Conservation (phyloP, 2,797 vertebrate genomes). For the Macropodus opercularis region DNA sequence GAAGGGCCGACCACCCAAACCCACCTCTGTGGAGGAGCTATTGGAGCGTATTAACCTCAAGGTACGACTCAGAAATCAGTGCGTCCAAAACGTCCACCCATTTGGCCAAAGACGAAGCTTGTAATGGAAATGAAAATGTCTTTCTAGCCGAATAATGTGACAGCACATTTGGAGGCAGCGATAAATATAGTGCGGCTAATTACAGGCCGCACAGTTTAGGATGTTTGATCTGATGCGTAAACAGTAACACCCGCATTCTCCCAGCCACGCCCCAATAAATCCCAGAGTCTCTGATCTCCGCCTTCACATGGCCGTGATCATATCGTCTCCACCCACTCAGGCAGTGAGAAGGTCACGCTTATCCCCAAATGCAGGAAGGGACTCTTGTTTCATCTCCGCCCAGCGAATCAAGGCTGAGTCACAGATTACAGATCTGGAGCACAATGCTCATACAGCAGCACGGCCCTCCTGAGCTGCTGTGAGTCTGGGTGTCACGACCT, state of each 20-base stretch:
- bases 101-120: conserved; percentile 8
- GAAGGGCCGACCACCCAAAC: conserved; percentile 92
- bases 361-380: conserved; percentile 21
- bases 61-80: conserved; percentile 73
- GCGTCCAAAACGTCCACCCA: background rate
- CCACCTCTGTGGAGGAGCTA: conserved; percentile 95
- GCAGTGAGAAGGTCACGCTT: conserved; percentile 18
- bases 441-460: conserved; percentile 9
- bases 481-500: conserved; percentile 8
- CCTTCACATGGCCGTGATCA: conserved; percentile 33
- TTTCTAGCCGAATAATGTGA: conserved; percentile 8
- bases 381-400: conserved; percentile 33
- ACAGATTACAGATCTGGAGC: conserved; percentile 27
- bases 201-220: conserved; percentile 29
- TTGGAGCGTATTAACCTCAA: conserved; percentile 96
- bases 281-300: conserved; percentile 48
- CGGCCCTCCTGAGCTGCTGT: conserved; percentile 12
- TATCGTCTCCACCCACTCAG: conserved; percentile 49
- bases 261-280: conserved; percentile 38
- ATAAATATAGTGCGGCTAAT: conserved; percentile 42
- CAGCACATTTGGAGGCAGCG: conserved; percentile 29
- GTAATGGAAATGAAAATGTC: conserved; percentile 14
- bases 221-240: conserved; percentile 52
- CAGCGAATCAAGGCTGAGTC: conserved; percentile 9
- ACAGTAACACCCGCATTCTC: conserved; percentile 60